Conservation (phyloP, 2,888 invertebrate genomes). For the Drosophila neutralis region DNA sequence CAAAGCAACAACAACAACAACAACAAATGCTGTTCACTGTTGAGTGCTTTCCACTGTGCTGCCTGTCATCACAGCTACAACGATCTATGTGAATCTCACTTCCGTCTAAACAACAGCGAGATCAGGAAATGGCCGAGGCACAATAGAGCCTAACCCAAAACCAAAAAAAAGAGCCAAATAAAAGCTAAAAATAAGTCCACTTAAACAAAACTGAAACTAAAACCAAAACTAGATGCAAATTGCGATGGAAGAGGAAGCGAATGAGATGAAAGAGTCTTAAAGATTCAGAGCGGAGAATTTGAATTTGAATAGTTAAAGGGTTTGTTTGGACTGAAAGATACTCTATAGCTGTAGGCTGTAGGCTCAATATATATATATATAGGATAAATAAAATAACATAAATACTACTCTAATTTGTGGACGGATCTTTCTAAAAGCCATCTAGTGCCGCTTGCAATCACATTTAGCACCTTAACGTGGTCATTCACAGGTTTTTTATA, state of each 20-base stretch:
- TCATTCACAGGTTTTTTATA: background rate
- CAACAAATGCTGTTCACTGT: constrained; percentile 34
- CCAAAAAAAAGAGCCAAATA: background rate
- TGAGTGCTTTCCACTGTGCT: constrained; percentile 33
- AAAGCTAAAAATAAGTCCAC: background rate
- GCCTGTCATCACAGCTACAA: constrained; percentile 33
- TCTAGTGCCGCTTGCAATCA: background rate
- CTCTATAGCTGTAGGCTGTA: background rate
- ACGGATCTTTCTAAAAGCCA: background rate
- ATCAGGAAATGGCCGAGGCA: constrained; percentile 28
- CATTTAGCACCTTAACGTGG: background rate
- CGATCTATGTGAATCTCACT: constrained; percentile 20
- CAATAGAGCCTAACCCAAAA: constrained; percentile 19
- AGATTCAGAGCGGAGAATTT: background rate
- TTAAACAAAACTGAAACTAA: background rate
- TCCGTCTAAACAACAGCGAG: constrained; percentile 26
- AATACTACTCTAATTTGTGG: background rate
- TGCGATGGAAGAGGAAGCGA: background rate
- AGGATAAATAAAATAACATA: background rate
- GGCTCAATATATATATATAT: background rate
- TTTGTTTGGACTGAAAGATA: background rate
- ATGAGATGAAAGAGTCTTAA: background rate
- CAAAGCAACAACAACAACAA: constrained; percentile 7
- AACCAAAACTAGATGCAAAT: constrained; percentile 25
- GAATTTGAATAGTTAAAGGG: background rate